phyloP scores from a whole-genome alignment of 1,140 invertebrate species.

The Dryas iulia region DNA sequence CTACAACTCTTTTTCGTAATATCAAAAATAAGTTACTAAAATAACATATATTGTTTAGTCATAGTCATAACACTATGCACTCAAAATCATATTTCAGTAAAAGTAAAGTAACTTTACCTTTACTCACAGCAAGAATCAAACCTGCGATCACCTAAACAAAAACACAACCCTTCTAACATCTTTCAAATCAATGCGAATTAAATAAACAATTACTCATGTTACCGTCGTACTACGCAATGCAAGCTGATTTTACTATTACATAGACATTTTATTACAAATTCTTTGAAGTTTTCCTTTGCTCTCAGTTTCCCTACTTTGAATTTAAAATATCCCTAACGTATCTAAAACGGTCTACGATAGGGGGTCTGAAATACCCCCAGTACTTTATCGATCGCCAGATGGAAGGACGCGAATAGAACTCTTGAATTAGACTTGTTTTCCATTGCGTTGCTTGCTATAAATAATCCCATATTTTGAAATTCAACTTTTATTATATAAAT shows the following conservation, averaged over 20 bases:
- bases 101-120: no score
- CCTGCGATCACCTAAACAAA: neutral
- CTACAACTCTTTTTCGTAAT: no score
- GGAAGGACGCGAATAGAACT: slow-evolving; percentile 3
- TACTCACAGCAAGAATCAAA: no score
- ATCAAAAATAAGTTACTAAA: no score
- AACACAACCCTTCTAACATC: neutral
- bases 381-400: neutral
- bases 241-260: neutral
- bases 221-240: neutral
- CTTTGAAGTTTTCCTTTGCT: slow-evolving; percentile 22
- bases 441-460: neutral
- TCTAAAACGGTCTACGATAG: slow-evolving; percentile 12
- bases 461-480: neutral
- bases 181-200: neutral
- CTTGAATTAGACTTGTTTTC: neutral
- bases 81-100: no score
- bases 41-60: no score
- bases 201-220: neutral
- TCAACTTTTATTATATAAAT: no score
- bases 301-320: slow-evolving; percentile 14
- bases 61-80: no score
- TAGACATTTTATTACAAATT: slow-evolving; percentile 22
- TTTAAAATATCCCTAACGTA: slow-evolving; percentile 22
- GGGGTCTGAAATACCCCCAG: slow-evolving; percentile 7